These are phyloP conservation scores for Gallinago undulata DNA, from an alignment of 2,113 vertebrate species.

Conservation along the genomic window DNA sequence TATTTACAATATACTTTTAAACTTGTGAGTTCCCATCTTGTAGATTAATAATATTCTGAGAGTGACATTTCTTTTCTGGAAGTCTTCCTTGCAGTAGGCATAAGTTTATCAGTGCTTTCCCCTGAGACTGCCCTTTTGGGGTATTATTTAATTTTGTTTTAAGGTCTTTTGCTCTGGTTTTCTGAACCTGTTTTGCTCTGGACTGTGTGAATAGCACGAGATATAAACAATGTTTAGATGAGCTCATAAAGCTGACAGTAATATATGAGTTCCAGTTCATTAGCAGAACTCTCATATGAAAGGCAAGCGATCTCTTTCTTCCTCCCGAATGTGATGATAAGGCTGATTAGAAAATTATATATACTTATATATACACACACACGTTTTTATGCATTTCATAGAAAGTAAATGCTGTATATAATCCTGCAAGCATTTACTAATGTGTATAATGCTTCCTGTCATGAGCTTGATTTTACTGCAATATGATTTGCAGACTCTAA, in stretches of 20 bases:
- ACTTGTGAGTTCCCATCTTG: not conserved
- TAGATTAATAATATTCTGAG: not conserved
- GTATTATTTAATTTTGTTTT: not conserved
- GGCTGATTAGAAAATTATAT: not conserved
- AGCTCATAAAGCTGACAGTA: not conserved
- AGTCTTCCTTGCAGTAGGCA: not conserved
- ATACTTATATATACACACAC: not conserved
- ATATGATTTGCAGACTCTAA: not conserved
- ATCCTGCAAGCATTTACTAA: not conserved
- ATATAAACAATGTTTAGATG: not conserved
- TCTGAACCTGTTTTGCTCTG: not conserved
- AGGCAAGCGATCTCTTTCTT: not conserved
- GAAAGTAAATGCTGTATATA: not conserved
- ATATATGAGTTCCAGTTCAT: not conserved
- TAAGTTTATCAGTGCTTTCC: not conserved
- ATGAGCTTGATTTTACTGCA: not conserved
- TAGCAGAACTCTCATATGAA: not conserved
- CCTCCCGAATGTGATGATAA: not conserved
- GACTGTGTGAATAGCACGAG: not conserved
- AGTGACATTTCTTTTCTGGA: not conserved
- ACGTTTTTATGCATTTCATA: not conserved
- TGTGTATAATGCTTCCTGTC: not conserved
- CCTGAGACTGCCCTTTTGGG: not conserved
- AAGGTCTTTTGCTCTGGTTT: not conserved
- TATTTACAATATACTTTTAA: not conserved